Base-by-base conservation (phyloP, 1,140 invertebrate species). In the Dendrolimus punctatus region DNA sequence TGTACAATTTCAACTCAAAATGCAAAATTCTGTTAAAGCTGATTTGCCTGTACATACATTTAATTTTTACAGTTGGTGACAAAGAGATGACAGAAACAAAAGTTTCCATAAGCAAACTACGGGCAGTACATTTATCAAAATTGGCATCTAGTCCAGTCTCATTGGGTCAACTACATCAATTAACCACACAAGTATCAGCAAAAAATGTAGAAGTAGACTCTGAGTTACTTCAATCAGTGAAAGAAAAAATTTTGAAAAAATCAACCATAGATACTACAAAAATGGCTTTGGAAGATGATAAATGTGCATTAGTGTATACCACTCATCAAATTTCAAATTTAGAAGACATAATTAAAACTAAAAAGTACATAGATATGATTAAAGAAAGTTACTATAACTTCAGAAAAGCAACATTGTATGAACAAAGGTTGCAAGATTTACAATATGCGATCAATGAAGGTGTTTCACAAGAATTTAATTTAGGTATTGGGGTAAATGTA, bases 21-120 rank as follows among this genome's bases (percentile, higher is more conserved):
- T 3, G 23, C 3, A 23, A 23, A 23, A 23, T 3, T n/a, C 2
- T 23, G 2, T 46, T 9, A 4, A n/a, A 7, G 9, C 9, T 46
- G 9, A 46, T 10, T 46, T 46, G 6, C 5, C 9, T 46, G 9
- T 5, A 46, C 23, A 45, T 37, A 37, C 5, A 1, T 36, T 36
- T 37, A 43, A 36, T 44, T 58, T 46, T 51, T 54, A 46, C 69
- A 93, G 92, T 93, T 43, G 91, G 89, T 40, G 81, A 91, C 40
- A 74, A 84, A 9, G 84, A 77, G 5, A 90, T 90, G 65, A 91
- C 72, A 49, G 90, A 92, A 72, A 89, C 86, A 41, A 91, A 91
- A 71, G 90, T 92, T 9, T 80, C 88, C 6, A 89, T 94, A 4
- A 90, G 89, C 58, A 92, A 91, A 60, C 73, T 93, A 8, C 90